Percentiles rank a stretch among this genome's conserved stretches.
Conservation (phyloP, 2,797 vertebrate species). For the Erpetoichthys calabaricus region DNA sequence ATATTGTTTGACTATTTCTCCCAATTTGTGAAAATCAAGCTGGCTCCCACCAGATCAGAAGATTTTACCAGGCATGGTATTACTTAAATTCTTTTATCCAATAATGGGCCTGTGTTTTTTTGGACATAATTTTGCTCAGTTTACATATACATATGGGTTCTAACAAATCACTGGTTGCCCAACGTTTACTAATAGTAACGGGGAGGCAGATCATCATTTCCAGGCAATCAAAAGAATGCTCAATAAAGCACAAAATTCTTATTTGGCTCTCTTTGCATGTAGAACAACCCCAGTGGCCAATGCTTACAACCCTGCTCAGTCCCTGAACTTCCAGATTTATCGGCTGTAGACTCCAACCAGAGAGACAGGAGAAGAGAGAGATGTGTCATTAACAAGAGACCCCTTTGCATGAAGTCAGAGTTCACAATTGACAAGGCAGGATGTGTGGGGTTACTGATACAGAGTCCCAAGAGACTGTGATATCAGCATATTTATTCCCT, state of each 20-base stretch:
- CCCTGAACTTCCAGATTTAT: slow-evolving; percentile 8
- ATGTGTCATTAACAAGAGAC: no score
- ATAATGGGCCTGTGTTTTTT: no score
- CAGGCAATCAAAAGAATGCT: slow-evolving; percentile 10
- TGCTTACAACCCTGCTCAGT: slow-evolving; percentile 5
- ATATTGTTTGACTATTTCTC: neutral
- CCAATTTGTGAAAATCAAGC: neutral
- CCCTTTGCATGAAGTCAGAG: no score
- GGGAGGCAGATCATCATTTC: neutral
- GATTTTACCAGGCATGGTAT: neutral
- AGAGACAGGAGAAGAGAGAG: no score
- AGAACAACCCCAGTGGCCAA: slow-evolving; percentile 6
- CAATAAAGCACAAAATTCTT: slow-evolving; percentile 10
- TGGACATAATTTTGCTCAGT: neutral
- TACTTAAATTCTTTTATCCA: no score
- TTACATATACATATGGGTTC: slow-evolving; percentile 8
- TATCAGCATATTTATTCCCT: no score
- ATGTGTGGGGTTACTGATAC: no score
- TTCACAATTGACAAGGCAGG: no score
- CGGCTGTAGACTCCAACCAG: no score
- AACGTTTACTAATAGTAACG: slow-evolving; percentile 1
- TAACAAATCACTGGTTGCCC: slow-evolving; percentile 3
- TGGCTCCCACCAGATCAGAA: neutral
- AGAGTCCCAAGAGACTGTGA: no score
- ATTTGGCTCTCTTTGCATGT: neutral